Conservation (phyloP, 2,113 vertebrate genomes). For the Mormoops blainvillei region DNA sequence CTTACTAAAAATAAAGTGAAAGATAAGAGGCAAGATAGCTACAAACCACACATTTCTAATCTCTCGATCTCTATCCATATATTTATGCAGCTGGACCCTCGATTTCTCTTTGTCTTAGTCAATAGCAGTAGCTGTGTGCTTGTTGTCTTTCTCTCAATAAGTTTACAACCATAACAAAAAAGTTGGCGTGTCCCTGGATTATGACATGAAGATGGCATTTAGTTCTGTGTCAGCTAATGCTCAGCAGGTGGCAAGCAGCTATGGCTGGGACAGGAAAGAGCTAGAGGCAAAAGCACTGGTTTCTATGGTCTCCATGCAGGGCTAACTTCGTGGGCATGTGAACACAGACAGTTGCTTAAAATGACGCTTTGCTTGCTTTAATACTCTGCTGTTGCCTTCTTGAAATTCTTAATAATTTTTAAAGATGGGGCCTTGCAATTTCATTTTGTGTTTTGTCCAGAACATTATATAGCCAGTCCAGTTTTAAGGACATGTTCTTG, state of each 20-base stretch:
- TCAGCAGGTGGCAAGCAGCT: neutral
- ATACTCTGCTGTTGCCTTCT: neutral
- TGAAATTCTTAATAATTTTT: neutral
- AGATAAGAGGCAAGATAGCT: neutral
- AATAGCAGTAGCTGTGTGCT: neutral
- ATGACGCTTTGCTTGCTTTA: neutral
- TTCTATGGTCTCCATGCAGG: neutral
- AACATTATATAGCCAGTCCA: neutral
- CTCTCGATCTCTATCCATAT: neutral
- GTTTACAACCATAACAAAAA: neutral
- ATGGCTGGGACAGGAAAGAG: neutral
- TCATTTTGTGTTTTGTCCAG: neutral
- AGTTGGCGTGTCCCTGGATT: neutral
- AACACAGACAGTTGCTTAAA: neutral
- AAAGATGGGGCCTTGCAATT: neutral
- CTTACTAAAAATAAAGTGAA: conserved; percentile 24
- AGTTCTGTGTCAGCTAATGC: neutral
- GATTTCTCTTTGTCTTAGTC: neutral
- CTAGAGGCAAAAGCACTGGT: neutral
- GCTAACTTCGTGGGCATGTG: neutral
- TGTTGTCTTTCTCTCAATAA: neutral
- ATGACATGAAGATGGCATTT: neutral
- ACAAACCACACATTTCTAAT: neutral
- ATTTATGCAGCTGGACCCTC: neutral
- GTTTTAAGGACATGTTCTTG: neutral